Evolutionary conservation across 1,140 invertebrate genomes (phyloP), one percentile per base, ranked within the genome.

Genomic region (Chionoecetes opilio): DNA sequence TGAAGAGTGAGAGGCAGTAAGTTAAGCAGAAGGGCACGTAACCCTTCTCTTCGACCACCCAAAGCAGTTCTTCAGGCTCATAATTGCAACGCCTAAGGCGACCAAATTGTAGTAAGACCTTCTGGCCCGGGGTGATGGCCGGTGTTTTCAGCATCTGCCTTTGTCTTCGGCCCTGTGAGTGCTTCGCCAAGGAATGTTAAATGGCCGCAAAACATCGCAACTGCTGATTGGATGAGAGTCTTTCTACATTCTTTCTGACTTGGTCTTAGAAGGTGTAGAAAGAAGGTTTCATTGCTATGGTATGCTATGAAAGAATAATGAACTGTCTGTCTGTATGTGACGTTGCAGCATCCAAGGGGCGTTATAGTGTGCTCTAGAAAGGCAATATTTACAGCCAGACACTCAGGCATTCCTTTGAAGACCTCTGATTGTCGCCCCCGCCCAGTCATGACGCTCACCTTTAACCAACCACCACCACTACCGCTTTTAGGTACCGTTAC

Each of bases 151-250:
- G n/a, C 21, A n/a, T 75, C 63, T 75, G 63, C 63, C 63, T 75
- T 75, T 75, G 63, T n/a, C n/a, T 75, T n/a, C 63, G 6, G n/a
- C 21, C 63, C 63, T n/a, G 21, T 75, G 21, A 75, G 63, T 53
- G 46, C 46, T 53, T 53, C 46, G 31, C 3, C 29, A 2, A 87
- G 85, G 85, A 87, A 87, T 87, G 85, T 87, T 34, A 37, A 87
- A 31, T 11, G 82, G 82, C 29, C 32, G 26, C 82, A 84, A 84
- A 84, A 84, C 82, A 84, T 9, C 82, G 3, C 85, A 35, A 32
- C 17, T 34, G 32, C 85, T 87, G 85, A 87, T 87, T 87, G 85
- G 85, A 31, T 31, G 85, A 32, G 85, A 84, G 26, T 84, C 32
- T 34, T 84, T 29, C 82, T 84, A 26, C 82, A 9, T 29, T 29